Conservation (phyloP, 2,797 vertebrate genomes). For the Morelia viridis region DNA sequence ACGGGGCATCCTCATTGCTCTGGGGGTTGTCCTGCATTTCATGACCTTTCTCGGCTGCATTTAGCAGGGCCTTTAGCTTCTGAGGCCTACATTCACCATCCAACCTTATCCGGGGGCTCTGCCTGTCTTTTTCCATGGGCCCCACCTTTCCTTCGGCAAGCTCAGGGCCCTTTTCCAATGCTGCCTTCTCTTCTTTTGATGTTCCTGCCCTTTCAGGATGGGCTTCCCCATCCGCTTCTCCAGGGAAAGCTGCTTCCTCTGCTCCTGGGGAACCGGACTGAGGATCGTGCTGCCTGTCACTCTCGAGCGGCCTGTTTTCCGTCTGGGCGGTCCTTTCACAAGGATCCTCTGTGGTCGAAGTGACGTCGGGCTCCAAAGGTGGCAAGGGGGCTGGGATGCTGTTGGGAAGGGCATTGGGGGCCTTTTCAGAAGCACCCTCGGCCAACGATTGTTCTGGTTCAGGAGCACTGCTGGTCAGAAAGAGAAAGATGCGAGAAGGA, state of each 20-base stretch:
- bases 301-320: slow-evolving; percentile 42
- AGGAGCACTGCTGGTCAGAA: slow-evolving; percentile 58
- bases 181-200: slow-evolving; percentile 48
- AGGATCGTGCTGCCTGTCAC: slow-evolving; percentile 41
- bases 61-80: slow-evolving; percentile 34
- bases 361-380: slow-evolving; percentile 39
- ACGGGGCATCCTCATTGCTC: slow-evolving; percentile 18
- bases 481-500: background rate
- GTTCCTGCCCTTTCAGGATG: slow-evolving; percentile 26
- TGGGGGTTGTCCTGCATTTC: slow-evolving; percentile 40
- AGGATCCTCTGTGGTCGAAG: slow-evolving; percentile 66
- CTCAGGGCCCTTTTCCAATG: slow-evolving; percentile 47
- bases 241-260: slow-evolving; percentile 25
- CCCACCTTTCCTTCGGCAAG: slow-evolving; percentile 25
- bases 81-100: slow-evolving; percentile 57
- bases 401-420: slow-evolving; percentile 36
- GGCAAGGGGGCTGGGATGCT: slow-evolving; percentile 41
- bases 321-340: slow-evolving; percentile 47
- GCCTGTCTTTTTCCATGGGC: slow-evolving; percentile 37
- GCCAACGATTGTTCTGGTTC: slow-evolving; percentile 49
- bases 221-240: slow-evolving; percentile 31
- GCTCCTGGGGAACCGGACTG: slow-evolving; percentile 23
- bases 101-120: slow-evolving; percentile 12
- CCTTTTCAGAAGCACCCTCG: slow-evolving; percentile 33
- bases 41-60: slow-evolving; percentile 43